Evolutionary conservation across 2,113 vertebrate species (phyloP).

Genomic region (Erpornis zantholeuca): DNA sequence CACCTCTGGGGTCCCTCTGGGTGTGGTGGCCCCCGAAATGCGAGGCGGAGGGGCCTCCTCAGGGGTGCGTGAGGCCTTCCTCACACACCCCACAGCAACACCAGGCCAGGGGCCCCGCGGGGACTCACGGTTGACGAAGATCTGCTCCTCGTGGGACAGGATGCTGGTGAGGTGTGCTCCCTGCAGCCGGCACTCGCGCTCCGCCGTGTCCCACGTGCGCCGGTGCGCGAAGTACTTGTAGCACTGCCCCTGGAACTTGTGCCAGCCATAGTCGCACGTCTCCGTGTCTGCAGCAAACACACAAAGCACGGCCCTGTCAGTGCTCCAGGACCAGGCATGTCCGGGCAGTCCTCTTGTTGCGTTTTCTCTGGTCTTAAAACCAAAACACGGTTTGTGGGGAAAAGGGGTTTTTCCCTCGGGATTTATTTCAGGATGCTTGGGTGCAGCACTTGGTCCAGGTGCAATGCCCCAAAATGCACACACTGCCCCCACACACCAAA

Average conservation of each 20-base stretch:
- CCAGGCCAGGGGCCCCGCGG: neutral
- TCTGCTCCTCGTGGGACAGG: conserved; percentile 88
- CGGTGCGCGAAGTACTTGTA: conserved; percentile 93
- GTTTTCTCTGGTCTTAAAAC: no score
- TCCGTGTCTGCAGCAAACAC: conserved; percentile 82
- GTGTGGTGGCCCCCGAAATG: accelerated
- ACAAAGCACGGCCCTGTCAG: neutral
- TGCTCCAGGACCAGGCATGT: neutral
- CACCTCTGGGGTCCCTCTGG: no score
- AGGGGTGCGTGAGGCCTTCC: no score
- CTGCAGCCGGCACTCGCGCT: conserved; percentile 92
- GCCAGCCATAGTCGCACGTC: conserved; percentile 93
- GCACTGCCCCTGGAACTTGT: conserved; percentile 97
- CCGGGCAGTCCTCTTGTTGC: no score
- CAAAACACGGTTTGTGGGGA: no score
- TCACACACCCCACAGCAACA: no score
- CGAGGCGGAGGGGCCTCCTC: no score
- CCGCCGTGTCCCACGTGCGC: conserved; percentile 92
- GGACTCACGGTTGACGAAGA: conserved; percentile 93
- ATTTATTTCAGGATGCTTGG: no score
- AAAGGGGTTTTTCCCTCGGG: no score
- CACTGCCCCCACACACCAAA: no score
- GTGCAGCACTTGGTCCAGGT: no score
- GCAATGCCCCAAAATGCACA: no score
- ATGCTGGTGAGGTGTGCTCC: conserved; percentile 92